Base-by-base conservation (phyloP, 2,113 vertebrate species). In the Aleadryas rufinucha region DNA sequence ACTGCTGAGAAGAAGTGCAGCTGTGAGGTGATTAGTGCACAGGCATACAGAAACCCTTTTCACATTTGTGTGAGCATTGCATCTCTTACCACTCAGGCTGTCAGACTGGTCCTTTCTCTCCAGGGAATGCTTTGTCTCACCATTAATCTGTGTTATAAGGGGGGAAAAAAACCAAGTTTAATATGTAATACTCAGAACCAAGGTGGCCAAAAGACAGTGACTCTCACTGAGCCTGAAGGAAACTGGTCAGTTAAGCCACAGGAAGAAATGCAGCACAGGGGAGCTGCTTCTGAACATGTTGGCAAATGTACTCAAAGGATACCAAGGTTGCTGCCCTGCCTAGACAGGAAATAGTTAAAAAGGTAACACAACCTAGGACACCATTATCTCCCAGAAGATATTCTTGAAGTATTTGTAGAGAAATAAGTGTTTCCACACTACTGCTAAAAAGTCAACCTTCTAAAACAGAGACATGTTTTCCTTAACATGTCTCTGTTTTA, bases 61-160 rank as follows among this genome's bases (percentile, higher is more conserved):
- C 49, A 76, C 39, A 19, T 65, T 19, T 53, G 24, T 50, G 16
- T 53, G 13, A 89, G 56, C 9, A 12, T 0, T 64, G 24, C 23
- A 52, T 91, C 11, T 95, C 97, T 98, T 98, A 99, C 99, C 98
- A 98, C 97, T 98, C 54, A 81, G 69, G 64, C 35, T 92, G 33
- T 98, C 97, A 87, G 95, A 63, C 15, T 95, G 88, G 92, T 97
- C 98, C 87, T 97, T 98, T 76, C 95, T 96, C 65, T 98, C 98
- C 78, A 98, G 96, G 31, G 93, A 93, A 64, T 88, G 86, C 86
- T 88, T 98, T 14, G 96, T 98, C 89, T 99, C 98, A 92, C 98
- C 99, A 96, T 99, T 99, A 42, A 98, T 94, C 99, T 99, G 94
- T 76, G 93, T 93, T 50, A 18, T 16, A 87, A 89, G 33, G 24